Conservation (phyloP, 2,888 invertebrate genomes). For the Apamea sordens region DNA sequence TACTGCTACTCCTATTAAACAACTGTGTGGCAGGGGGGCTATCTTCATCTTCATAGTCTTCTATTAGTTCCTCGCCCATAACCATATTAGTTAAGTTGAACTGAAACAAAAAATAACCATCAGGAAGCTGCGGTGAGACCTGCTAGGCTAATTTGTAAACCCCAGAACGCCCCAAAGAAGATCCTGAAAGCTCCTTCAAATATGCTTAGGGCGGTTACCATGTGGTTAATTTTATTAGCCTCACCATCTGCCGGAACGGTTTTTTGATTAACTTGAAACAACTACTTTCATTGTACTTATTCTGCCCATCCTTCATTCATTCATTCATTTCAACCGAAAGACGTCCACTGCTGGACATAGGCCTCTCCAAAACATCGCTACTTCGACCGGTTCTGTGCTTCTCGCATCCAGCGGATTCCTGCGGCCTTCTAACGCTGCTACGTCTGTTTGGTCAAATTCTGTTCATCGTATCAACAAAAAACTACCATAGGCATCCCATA, state of each 20-base stretch:
- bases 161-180: not conserved
- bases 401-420: too few species aligned
- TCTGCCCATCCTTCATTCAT: not conserved
- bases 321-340: too few species aligned
- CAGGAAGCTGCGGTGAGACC: not conserved
- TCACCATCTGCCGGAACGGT: not conserved
- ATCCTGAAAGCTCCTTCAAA: not conserved
- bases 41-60: not conserved
- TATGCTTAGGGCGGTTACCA: not conserved
- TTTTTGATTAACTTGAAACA: not conserved
- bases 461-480: not conserved
- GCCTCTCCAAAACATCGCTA: too few species aligned
- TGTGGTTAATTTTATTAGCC: not conserved
- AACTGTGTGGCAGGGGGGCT: constrained; percentile 7
- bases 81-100: constrained; percentile 41
- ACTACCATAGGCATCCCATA: not conserved
- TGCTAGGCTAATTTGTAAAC: not conserved
- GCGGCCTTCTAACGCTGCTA: too few species aligned
- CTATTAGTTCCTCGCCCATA: constrained; percentile 5
- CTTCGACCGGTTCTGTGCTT: too few species aligned
- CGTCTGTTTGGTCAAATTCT: too few species aligned
- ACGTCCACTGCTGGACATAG: too few species aligned
- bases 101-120: constrained; percentile 34
- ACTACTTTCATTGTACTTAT: not conserved
- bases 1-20: not conserved